These are phyloP conservation scores for Belonocnema kinseyi DNA, from an alignment of 1,140 invertebrate genomes.

Conservation along the genomic window DNA sequence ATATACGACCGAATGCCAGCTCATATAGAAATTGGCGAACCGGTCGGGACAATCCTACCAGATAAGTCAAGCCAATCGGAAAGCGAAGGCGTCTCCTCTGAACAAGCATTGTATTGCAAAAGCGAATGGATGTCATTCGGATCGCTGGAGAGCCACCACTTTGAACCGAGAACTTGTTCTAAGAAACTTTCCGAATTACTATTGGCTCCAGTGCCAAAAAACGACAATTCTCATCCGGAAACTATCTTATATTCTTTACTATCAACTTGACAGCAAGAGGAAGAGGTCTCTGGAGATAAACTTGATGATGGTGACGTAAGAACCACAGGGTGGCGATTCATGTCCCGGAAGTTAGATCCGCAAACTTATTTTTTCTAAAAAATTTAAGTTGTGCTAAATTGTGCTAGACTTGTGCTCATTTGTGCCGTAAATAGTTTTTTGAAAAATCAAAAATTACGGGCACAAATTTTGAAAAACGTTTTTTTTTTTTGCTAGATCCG, in stretches of 20 bases:
- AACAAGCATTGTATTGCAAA: constrained; percentile 4
- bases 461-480: no score
- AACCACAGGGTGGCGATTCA: no score
- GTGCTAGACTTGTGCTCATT: no score
- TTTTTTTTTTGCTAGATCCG: no score
- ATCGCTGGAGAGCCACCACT: not conserved
- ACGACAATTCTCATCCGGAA: not conserved
- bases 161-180: not conserved
- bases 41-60: constrained; percentile 43
- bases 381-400: no score
- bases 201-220: not conserved
- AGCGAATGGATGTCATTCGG: not conserved
- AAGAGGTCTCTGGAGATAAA: no score
- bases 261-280: not conserved
- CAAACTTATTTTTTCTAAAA: no score
- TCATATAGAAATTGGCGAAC: constrained; percentile 48
- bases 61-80: constrained; percentile 19
- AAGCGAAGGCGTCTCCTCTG: not conserved
- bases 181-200: constrained; percentile 2
- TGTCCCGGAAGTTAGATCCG: no score
- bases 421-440: no score
- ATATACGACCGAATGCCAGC: constrained; percentile 45
- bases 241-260: not conserved
- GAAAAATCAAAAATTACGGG: no score
- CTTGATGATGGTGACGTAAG: no score